Conservation (phyloP, 2,113 vertebrate species). For the Strigops habroptila region DNA sequence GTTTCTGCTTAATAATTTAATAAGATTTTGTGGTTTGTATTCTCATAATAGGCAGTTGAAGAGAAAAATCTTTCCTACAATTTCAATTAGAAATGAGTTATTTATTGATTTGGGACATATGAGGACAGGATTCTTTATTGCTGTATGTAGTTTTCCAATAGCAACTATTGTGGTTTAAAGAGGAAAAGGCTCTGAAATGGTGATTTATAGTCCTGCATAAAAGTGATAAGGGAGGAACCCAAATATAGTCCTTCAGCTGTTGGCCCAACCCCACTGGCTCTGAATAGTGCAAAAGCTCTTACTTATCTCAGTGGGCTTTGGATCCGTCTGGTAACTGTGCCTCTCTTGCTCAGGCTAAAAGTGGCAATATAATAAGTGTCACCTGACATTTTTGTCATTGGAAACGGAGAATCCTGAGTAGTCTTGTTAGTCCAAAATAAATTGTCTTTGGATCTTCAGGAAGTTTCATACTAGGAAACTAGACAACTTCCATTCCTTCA, state of each 20-base stretch:
- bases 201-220: background rate
- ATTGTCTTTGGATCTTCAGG: background rate
- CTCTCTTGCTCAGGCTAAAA: background rate
- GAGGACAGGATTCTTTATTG: background rate
- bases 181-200: background rate
- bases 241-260: background rate
- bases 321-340: background rate
- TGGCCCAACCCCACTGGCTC: background rate
- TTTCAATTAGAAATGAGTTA: conserved; percentile 21
- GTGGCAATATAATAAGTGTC: background rate
- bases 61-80: background rate
- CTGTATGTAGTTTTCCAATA: background rate
- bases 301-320: background rate
- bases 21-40: conserved; percentile 23
- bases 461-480: background rate
- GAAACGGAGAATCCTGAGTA: background rate
- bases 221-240: background rate
- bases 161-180: background rate
- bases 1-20: conserved; percentile 59
- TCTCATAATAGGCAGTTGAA: background rate
- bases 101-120: background rate
- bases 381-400: background rate
- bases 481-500: background rate
- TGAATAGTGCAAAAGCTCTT: background rate
- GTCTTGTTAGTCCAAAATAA: background rate